These are phyloP conservation scores for Castor canadensis DNA, from an alignment of 2,113 vertebrate genomes.

Conservation along the genomic window DNA sequence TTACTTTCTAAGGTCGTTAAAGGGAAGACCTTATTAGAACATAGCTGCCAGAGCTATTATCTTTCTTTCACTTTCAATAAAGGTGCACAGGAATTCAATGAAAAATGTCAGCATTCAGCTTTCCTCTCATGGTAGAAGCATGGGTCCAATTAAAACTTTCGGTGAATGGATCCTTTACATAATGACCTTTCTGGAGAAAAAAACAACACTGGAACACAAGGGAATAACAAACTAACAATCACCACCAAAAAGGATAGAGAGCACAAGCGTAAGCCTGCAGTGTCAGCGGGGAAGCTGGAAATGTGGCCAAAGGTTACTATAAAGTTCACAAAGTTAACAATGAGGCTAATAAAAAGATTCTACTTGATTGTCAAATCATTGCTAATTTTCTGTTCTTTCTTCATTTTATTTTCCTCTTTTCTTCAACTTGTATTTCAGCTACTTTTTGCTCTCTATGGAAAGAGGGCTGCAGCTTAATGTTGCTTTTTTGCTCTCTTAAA, in stretches of 20 bases:
- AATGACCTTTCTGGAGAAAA: conserved; percentile 56
- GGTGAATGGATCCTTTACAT: conserved; percentile 62
- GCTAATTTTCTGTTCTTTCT: conserved; percentile 33
- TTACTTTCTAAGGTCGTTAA: conserved; percentile 62
- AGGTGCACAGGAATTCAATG: conserved; percentile 60
- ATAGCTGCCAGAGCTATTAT: conserved; percentile 75
- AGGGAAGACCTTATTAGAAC: conserved; percentile 75
- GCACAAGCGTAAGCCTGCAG: neutral
- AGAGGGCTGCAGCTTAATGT: neutral
- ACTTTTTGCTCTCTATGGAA: conserved; percentile 41
- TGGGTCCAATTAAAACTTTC: conserved; percentile 77
- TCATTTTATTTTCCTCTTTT: conserved; percentile 9
- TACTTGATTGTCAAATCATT: conserved; percentile 36
- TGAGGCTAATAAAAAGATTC: neutral
- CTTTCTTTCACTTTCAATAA: conserved; percentile 78
- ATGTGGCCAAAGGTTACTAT: neutral
- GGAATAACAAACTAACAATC: conserved; percentile 68
- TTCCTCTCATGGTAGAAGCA: conserved; percentile 63
- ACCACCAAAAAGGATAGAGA: conserved; percentile 31
- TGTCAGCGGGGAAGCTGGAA: conserved; percentile 50
- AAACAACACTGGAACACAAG: conserved; percentile 42
- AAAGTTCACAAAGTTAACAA: conserved; percentile 54
- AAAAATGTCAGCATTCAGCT: conserved; percentile 69
- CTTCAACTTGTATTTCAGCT: neutral
- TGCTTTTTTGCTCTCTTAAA: neutral